Evolutionary conservation across 2,113 vertebrate species (phyloP).

Genomic region (Aspiorhynchus laticeps): DNA sequence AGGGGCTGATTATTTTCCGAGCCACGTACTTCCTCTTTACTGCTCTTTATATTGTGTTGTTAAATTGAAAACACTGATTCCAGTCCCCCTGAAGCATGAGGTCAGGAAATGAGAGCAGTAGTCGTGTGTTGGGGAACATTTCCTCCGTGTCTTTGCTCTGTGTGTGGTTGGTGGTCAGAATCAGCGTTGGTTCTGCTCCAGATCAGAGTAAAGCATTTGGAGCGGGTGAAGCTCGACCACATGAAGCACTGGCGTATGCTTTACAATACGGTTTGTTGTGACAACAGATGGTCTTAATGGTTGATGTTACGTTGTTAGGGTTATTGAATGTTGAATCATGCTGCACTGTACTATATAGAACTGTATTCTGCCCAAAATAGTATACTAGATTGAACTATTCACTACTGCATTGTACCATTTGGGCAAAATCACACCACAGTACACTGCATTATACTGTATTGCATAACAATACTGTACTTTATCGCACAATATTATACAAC

Average conservation of each 20-base stretch:
- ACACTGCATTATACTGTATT: neutral
- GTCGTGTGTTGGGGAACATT: neutral
- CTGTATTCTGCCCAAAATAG: neutral
- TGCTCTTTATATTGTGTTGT: slow-evolving; percentile 36
- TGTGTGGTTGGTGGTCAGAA: slow-evolving; percentile 20
- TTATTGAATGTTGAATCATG: neutral
- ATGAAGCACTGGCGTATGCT: slow-evolving; percentile 13
- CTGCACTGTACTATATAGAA: neutral
- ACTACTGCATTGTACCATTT: neutral
- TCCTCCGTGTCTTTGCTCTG: slow-evolving; percentile 21
- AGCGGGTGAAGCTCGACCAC: slow-evolving; percentile 2
- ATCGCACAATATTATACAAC: neutral
- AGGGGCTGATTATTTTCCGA: slow-evolving; percentile 8
- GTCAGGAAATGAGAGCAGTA: slow-evolving; percentile 43
- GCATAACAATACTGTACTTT: neutral
- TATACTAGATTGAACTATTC: neutral
- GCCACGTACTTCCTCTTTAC: slow-evolving; percentile 26
- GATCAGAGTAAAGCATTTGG: slow-evolving; percentile 1
- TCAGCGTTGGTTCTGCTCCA: slow-evolving; percentile 19
- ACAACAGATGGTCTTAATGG: slow-evolving; percentile 15
- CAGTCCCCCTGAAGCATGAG: slow-evolving; percentile 38
- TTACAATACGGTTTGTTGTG: slow-evolving; percentile 26
- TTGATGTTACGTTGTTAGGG: slow-evolving; percentile 17
- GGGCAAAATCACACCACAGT: neutral
- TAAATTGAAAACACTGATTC: slow-evolving; percentile 40